Evolutionary conservation across 1,140 invertebrate species (phyloP), one percentile per base, ranked within the genome.

Genomic region (Pantala flavescens): DNA sequence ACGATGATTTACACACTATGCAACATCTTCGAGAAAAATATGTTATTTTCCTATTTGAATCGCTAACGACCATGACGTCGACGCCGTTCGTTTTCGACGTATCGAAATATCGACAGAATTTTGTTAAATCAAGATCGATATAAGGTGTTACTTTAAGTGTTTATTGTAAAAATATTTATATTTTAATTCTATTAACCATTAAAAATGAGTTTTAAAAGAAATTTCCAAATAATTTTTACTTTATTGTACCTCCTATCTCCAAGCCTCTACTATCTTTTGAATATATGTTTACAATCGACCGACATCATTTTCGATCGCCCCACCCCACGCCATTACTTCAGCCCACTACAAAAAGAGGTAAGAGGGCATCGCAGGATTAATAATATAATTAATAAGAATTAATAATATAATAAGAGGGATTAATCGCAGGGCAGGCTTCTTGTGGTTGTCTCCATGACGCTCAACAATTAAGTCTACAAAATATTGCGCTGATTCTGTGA

Each of bases 11-110:
- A 63, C 49, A 63, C 49, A 63, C 49, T 63, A 63, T 63, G 3
- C 49, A 63, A 63, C 49, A 63, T 63, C 49, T 63, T 63, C 2
- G 49, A 63, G 49, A 63, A 63, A 63, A 63, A 63, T 7, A 63
- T 63, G 3, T 63, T 63, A 63, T 63, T 63, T 63, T 63, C 49
- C 49, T n/a, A n/a, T n/a, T 63, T 63, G 49, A 63, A 63, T 63
- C 49, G 49, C 49, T 7, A 63, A 63, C 49, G 49, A 63, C 49
- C 49, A 63, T 63, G 49, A 63, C 49, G 49, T 63, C 49, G 49
- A 63, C 49, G 49, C 49, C 49, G 49, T 63, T 63, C 12, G 49
- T 63, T 63, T 63, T 63, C 49, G 49, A 63, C n/a, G n/a, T 21
- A 63, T 63, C 49, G 49, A 19, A 16, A 63, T 63, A 63, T 63